Percentiles rank a stretch among this genome's conserved stretches.
Conservation (phyloP, 1,140 invertebrate genomes). For the Trichoplusia ni region DNA sequence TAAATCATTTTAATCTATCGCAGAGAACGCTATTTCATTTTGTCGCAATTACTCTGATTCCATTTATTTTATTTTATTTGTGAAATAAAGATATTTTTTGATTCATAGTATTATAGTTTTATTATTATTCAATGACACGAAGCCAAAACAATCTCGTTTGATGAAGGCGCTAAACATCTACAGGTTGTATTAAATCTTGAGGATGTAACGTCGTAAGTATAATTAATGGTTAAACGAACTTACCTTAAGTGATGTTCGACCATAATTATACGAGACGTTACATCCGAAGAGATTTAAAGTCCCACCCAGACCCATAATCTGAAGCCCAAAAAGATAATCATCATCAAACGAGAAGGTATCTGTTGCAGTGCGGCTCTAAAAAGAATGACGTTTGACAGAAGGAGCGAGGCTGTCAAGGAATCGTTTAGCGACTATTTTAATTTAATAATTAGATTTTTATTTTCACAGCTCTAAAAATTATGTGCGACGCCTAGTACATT, state of each 20-base stretch:
- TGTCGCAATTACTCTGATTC: too few relatives aligned
- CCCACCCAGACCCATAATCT: neutral
- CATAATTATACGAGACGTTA: conserved; percentile 4
- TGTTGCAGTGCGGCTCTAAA: too few relatives aligned
- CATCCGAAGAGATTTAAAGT: neutral
- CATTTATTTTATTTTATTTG: neutral
- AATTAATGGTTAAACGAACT: conserved; percentile 1
- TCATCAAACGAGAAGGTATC: too few relatives aligned
- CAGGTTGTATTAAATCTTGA: neutral
- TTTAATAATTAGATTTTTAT: too few relatives aligned
- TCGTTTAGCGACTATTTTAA: too few relatives aligned
- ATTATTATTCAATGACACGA: neutral
- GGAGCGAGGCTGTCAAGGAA: too few relatives aligned
- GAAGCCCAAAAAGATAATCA: neutral
- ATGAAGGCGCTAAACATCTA: neutral
- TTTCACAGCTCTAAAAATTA: too few relatives aligned
- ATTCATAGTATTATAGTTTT: neutral
- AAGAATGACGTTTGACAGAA: too few relatives aligned
- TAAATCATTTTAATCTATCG: neutral
- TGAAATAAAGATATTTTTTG: neutral
- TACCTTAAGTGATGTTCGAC: neutral
- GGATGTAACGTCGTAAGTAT: conserved; percentile 1
- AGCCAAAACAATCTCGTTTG: neutral
- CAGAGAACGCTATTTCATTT: neutral
- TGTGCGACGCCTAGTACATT: too few relatives aligned